Evolutionary conservation across 1,140 invertebrate species (phyloP).

Genomic region (Hestina assimilis): DNA sequence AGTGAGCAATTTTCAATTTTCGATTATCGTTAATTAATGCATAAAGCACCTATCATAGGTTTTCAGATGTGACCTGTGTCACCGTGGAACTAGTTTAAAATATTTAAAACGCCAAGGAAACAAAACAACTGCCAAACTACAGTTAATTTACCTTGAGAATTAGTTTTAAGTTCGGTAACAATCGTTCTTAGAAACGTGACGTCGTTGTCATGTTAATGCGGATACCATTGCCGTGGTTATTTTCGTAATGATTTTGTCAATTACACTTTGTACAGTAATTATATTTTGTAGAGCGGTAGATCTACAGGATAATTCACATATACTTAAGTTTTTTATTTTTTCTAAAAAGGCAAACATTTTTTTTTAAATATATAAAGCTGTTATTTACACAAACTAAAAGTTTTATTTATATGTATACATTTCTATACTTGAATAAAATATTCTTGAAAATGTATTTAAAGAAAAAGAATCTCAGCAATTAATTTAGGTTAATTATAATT

Average conservation of each 20-base stretch:
- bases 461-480: no score
- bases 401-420: background rate
- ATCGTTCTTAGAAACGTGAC: conserved; percentile 5
- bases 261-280: conserved; percentile 8
- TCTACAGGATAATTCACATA: background rate
- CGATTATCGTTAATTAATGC: no score
- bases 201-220: conserved; percentile 14
- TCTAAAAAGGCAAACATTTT: no score
- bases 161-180: conserved; percentile 12
- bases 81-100: no score
- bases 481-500: no score
- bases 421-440: no score
- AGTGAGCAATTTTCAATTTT: no score
- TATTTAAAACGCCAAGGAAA: background rate
- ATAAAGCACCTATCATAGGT: no score
- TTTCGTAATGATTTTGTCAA: conserved; percentile 16
- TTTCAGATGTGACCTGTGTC: no score
- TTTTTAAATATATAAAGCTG: no score
- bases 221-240: conserved; percentile 2
- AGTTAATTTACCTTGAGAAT: conserved; percentile 21
- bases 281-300: background rate
- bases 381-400: background rate
- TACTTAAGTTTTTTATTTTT: no score
- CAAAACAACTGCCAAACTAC: conserved; percentile 17
- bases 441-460: no score